These are phyloP conservation scores for Samia ricini DNA, from an alignment of 1,140 invertebrate species.

Conservation along the genomic window DNA sequence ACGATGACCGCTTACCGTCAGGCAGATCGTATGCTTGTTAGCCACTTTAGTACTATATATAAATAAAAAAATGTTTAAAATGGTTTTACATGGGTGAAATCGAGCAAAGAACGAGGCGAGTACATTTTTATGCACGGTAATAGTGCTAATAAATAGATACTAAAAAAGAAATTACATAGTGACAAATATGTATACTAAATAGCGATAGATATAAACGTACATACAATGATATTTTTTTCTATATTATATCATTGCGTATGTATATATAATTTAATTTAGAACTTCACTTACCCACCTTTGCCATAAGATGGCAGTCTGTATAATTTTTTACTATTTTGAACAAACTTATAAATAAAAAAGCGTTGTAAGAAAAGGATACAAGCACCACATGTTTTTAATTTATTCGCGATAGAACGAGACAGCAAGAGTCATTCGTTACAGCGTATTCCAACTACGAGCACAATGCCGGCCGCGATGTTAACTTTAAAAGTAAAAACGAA, in stretches of 20 bases:
- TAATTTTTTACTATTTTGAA: constrained; percentile 22
- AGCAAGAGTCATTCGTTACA: background rate
- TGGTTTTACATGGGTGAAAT: too few species aligned
- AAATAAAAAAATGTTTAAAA: too few species aligned
- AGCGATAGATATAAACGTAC: too few species aligned
- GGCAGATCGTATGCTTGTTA: too few species aligned
- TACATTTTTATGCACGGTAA: background rate
- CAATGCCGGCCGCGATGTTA: too few species aligned
- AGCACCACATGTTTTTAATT: constrained; percentile 11
- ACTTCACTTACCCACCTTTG: background rate
- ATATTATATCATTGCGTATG: too few species aligned
- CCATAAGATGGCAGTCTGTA: constrained; percentile 9
- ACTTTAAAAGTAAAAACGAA: too few species aligned
- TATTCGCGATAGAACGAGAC: constrained; percentile 22
- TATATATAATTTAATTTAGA: background rate
- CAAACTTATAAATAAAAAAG: constrained; percentile 22
- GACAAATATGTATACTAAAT: background rate
- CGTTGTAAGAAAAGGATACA: constrained; percentile 14
- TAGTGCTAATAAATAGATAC: background rate
- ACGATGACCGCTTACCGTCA: too few species aligned
- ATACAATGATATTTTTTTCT: too few species aligned
- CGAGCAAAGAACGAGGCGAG: background rate
- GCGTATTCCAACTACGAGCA: constrained; percentile 17
- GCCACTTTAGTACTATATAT: too few species aligned
- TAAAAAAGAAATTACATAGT: constrained; percentile 1